Conservation (phyloP, 2,888 invertebrate genomes). For the Cryptocheilus praepositus region DNA sequence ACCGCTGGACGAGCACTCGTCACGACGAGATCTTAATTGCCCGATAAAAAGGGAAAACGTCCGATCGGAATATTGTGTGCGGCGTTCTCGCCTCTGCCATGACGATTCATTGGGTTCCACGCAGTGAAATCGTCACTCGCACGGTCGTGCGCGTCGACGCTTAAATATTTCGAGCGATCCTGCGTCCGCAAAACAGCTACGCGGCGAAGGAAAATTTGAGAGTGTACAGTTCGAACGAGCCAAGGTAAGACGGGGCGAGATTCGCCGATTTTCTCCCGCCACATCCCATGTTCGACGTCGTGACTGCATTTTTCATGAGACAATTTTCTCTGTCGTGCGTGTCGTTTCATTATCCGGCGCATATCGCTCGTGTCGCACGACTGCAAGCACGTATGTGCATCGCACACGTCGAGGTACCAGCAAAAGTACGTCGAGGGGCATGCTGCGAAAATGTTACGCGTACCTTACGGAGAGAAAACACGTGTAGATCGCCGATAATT, state of each 20-base stretch:
- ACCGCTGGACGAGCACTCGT: background rate
- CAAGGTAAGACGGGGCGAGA: no score
- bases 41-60: slow-evolving; percentile 58
- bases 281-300: slow-evolving; percentile 39
- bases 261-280: background rate
- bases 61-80: slow-evolving; percentile 31
- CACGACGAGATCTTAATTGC: slow-evolving; percentile 66
- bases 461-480: slow-evolving; percentile 46
- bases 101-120: slow-evolving; percentile 4
- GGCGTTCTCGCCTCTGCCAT: slow-evolving; percentile 10
- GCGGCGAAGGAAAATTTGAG: no score
- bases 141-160: no score
- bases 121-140: no score
- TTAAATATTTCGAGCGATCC: no score
- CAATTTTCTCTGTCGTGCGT: slow-evolving; percentile 65
- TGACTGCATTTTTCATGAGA: slow-evolving; percentile 66
- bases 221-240: no score
- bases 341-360: slow-evolving; percentile 53
- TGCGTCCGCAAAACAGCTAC: no score
- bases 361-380: slow-evolving; percentile 40
- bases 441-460: slow-evolving; percentile 54
- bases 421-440: slow-evolving; percentile 46
- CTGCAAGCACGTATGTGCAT: slow-evolving; percentile 23
- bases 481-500: slow-evolving; percentile 65
- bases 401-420: slow-evolving; percentile 23